phyloP scores from a whole-genome alignment of 2,888 invertebrate species.

The Epicampocera succincta region DNA sequence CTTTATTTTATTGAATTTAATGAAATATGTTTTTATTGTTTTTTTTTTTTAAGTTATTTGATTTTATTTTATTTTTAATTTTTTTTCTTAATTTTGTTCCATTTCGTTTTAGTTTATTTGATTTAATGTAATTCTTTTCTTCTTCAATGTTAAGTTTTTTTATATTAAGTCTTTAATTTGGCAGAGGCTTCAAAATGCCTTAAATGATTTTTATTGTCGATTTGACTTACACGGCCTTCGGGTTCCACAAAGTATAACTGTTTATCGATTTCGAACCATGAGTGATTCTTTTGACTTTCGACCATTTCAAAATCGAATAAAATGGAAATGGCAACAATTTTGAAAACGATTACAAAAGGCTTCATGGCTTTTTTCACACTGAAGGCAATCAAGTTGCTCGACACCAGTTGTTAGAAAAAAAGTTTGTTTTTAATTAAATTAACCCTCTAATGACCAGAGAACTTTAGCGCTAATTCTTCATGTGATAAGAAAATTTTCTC shows the following conservation, averaged over 20 bases:
- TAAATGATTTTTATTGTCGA: background rate
- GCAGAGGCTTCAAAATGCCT: too few relatives aligned
- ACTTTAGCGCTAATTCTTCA: too few relatives aligned
- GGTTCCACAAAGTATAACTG: conserved; percentile 39
- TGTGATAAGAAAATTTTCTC: too few relatives aligned
- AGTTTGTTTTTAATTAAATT: background rate
- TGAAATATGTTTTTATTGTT: too few relatives aligned
- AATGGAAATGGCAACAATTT: background rate
- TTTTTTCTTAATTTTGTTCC: too few relatives aligned
- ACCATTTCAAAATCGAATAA: background rate
- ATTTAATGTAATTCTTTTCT: too few relatives aligned
- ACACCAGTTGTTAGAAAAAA: background rate
- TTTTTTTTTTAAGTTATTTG: too few relatives aligned
- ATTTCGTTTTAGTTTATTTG: too few relatives aligned
- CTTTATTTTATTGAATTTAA: too few relatives aligned
- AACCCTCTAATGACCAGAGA: conserved; percentile 17
- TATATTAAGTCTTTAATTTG: too few relatives aligned
- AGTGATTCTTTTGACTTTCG: conserved; percentile 1
- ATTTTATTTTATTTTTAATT: too few relatives aligned
- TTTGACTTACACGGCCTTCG: conserved; percentile 7
- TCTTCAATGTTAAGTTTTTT: too few relatives aligned
- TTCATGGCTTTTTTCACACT: background rate
- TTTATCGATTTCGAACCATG: conserved; percentile 40
- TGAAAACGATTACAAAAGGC: background rate
- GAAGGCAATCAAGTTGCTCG: conserved; percentile 19